These are phyloP conservation scores for Antheraea pernyi DNA, from an alignment of 1,140 invertebrate genomes.

Conservation along the genomic window DNA sequence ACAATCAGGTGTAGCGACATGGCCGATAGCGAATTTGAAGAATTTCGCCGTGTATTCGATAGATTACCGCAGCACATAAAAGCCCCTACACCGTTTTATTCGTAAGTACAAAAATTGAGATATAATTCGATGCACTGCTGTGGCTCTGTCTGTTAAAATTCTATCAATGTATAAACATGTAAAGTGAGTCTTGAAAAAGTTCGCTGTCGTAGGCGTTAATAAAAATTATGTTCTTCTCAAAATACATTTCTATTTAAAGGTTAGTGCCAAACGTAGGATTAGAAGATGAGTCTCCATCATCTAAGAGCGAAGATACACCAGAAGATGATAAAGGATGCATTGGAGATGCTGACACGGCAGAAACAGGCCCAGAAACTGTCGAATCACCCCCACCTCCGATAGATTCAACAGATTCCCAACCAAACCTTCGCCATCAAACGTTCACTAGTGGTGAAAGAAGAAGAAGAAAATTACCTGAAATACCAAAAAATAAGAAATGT, in stretches of 20 bases:
- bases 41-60: conserved; percentile 93
- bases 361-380: conserved; percentile 28
- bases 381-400: conserved; percentile 38
- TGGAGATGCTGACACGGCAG: conserved; percentile 38
- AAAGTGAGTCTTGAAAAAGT: conserved; percentile 20
- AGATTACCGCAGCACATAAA: conserved; percentile 88
- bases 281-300: conserved; percentile 88
- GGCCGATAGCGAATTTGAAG: conserved; percentile 95
- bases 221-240: neutral
- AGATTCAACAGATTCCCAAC: conserved; percentile 51
- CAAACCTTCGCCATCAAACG: conserved; percentile 60
- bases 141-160: neutral
- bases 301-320: conserved; percentile 83
- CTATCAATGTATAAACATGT: conserved; percentile 17
- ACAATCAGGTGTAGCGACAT: conserved; percentile 81
- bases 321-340: conserved; percentile 57
- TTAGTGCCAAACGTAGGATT: conserved; percentile 88
- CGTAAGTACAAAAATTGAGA: conserved; percentile 78
- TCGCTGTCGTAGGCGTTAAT: neutral
- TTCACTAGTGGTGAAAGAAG: conserved; percentile 81
- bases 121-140: neutral
- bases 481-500: conserved; percentile 93
- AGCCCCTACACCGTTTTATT: conserved; percentile 86
- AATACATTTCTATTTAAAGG: conserved; percentile 62
- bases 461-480: conserved; percentile 90